phyloP scores from a whole-genome alignment of 2,888 invertebrate species.

The Drosophila prostipennis region DNA sequence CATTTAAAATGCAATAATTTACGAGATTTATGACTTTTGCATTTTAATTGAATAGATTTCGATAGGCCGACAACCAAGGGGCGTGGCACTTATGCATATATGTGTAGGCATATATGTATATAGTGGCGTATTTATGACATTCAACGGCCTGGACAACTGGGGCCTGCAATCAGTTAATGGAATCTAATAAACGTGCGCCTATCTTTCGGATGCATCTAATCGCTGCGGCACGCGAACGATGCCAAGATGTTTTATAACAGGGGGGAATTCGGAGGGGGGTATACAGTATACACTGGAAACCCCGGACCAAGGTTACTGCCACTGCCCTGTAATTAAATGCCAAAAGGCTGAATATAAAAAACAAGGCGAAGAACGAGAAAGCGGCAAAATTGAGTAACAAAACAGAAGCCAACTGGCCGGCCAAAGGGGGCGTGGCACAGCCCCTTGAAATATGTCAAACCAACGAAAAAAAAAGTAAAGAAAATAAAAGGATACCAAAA shows the following conservation, averaged over 20 bases:
- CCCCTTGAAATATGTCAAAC: constrained; percentile 38
- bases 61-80: constrained; percentile 55
- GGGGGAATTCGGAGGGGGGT: no score
- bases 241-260: constrained; percentile 22
- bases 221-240: constrained; percentile 57
- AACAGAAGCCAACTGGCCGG: constrained; percentile 42
- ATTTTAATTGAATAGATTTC: constrained; percentile 73
- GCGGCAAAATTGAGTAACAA: constrained; percentile 27
- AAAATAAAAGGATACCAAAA: neutral
- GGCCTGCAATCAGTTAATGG: constrained; percentile 75
- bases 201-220: constrained; percentile 75
- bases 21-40: constrained; percentile 62
- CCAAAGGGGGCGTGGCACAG: constrained; percentile 23
- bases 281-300: constrained; percentile 14
- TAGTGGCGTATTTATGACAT: constrained; percentile 26
- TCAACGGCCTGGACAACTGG: constrained; percentile 10
- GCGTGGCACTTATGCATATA: constrained; percentile 43
- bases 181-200: constrained; percentile 77
- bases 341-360: constrained; percentile 14
- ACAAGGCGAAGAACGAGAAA: constrained; percentile 11
- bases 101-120: neutral
- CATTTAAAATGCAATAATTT: constrained; percentile 67
- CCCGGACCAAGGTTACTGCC: constrained; percentile 39
- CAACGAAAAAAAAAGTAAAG: neutral
- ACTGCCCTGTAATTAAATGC: constrained; percentile 68